These are phyloP conservation scores for Halichoerus grypus DNA, from an alignment of 2,113 vertebrate species.

Conservation along the genomic window DNA sequence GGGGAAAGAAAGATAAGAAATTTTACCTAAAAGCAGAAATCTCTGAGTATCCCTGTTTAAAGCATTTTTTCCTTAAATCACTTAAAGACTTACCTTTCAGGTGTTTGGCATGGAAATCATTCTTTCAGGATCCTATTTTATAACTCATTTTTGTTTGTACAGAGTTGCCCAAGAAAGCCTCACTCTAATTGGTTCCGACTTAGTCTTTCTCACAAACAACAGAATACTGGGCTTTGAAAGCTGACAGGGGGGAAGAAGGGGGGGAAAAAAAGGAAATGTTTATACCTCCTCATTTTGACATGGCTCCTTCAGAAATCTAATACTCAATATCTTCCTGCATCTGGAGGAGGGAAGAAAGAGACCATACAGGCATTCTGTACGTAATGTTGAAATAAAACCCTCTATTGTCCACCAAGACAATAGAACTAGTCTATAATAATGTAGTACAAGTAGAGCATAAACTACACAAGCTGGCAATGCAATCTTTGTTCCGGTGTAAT, in stretches of 20 bases:
- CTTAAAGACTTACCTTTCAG: neutral
- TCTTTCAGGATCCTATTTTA: neutral
- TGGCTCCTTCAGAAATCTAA: conserved; percentile 75
- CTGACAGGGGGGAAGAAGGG: neutral
- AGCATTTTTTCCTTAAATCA: neutral
- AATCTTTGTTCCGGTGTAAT: conserved; percentile 80
- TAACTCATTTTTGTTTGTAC: conserved; percentile 26
- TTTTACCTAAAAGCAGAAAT: conserved; percentile 32
- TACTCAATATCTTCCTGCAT: conserved; percentile 74
- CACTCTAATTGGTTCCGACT: neutral
- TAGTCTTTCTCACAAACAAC: conserved; percentile 31
- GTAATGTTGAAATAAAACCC: conserved; percentile 77
- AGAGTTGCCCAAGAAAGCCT: neutral
- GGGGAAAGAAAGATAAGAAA: neutral
- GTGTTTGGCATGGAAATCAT: conserved; percentile 9
- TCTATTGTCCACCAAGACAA: conserved; percentile 79
- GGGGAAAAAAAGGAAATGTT: conserved; percentile 25
- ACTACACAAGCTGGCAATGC: conserved; percentile 70
- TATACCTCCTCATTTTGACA: conserved; percentile 61
- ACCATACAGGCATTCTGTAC: conserved; percentile 67
- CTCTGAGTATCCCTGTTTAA: neutral
- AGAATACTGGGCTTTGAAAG: conserved; percentile 63
- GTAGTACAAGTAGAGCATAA: conserved; percentile 74
- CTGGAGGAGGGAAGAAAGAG: conserved; percentile 77
- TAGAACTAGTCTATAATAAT: conserved; percentile 77